Evolutionary conservation across 2,797 vertebrate genomes (phyloP), one percentile per base, ranked within the genome.

Genomic region (Danio aesculapii): DNA sequence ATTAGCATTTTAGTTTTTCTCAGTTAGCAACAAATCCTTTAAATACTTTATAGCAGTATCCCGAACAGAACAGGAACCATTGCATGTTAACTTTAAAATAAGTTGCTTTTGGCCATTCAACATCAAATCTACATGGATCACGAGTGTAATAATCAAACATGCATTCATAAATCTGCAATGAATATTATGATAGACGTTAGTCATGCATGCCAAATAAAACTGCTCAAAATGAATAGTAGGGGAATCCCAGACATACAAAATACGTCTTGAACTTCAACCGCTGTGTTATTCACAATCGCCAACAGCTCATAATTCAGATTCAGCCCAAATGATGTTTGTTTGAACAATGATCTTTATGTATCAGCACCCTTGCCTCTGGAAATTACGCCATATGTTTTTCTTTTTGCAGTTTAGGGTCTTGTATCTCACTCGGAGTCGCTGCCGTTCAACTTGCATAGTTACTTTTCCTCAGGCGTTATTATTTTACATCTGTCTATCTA

Each of bases 141-240:
- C 47, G 59, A 68, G 77, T 79, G 78, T 49, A 81, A 79, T 77
- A 30, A 76, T 69, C 55, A 77, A 55, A 43, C 52, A 63, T 74
- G 74, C 62, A 64, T 84, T 81, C 12, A 47, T 43, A 21, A 8
- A 67, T 76, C 43, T 85, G n/a, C 58, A 58, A 39, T 73, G 59
- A 81, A 66, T 74, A 81, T 83, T 81, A 69, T 82, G 83, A 81
- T 84, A 83, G 13, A 44, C 19, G 62, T 78, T 87, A 68, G 81
- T 75, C 57, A 46, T 62, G 69, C 58, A 43, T 70, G 82, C 88
- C 84, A 87, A 84, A 86, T 79, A 59, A 79, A 88, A 85, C 79
- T 64, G 6, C 43, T 78, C 50, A 55, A 61, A 78, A 68, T 50
- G 21, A 80, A 82, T 61, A 72, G 44, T n/a, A 53, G 70, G 62